Conservation (phyloP, 2,113 vertebrate genomes). For the Paraplagusia blochii region DNA sequence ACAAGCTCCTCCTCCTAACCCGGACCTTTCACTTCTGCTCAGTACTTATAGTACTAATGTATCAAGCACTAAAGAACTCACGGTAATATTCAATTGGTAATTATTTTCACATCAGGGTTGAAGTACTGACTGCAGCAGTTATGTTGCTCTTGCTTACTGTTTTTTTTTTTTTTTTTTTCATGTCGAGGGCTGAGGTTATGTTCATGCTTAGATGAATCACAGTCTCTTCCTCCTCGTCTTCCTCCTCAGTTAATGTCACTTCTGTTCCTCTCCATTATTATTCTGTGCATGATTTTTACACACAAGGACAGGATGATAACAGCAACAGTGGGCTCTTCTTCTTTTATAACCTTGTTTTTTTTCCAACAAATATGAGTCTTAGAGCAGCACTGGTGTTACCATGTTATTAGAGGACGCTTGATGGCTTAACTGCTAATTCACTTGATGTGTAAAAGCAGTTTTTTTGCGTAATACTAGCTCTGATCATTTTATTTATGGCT, state of each 20-base stretch:
- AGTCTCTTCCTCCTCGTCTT: not conserved
- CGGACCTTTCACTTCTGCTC: no score
- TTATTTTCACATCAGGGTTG: no score
- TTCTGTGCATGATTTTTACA: constrained; percentile 2
- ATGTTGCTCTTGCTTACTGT: no score
- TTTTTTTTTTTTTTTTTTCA: no score
- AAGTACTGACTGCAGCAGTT: no score
- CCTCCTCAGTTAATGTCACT: constrained; percentile 2
- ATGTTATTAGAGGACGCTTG: not conserved
- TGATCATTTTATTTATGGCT: no score
- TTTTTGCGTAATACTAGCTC: not conserved
- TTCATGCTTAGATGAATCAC: no score
- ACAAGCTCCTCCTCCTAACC: no score
- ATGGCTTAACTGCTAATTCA: not conserved
- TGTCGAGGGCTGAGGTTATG: no score
- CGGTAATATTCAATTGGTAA: no score
- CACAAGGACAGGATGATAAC: constrained; percentile 12
- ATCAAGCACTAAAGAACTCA: no score
- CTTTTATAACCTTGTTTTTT: constrained; percentile 3
- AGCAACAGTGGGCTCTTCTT: constrained; percentile 10
- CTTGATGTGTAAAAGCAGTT: not conserved
- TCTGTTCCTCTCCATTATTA: constrained; percentile 15
- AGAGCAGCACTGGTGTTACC: not conserved
- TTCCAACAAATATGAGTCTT: not conserved
- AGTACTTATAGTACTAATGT: no score